Evolutionary conservation across 2,888 invertebrate species (phyloP).

Genomic region (Apantesis nais): DNA sequence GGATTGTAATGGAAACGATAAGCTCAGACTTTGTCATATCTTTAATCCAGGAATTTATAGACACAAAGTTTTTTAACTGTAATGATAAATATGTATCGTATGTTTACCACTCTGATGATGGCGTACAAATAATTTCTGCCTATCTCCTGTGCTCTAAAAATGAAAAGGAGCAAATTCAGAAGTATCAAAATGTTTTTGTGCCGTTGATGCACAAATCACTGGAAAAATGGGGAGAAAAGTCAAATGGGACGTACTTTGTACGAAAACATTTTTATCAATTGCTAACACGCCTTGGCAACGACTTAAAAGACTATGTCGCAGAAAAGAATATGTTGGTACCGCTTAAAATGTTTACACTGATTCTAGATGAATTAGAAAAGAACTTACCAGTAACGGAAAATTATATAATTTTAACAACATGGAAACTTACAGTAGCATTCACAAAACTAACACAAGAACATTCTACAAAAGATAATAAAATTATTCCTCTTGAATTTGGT

Average conservation of each 20-base stretch:
- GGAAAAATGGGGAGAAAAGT: conserved; percentile 50
- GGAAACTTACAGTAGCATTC: conserved; percentile 57
- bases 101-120: conserved; percentile 28
- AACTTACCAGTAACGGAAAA: conserved; percentile 56
- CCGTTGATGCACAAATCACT: conserved; percentile 58
- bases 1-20: conserved; percentile 58
- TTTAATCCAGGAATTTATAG: conserved; percentile 56
- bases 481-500: conserved; percentile 55
- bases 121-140: conserved; percentile 53
- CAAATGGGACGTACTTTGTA: conserved; percentile 37
- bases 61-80: conserved; percentile 48
- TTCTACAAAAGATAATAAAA: conserved; percentile 22
- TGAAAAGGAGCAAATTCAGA: conserved; percentile 56
- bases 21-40: conserved; percentile 55
- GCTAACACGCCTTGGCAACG: conserved; percentile 45
- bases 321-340: conserved; percentile 51
- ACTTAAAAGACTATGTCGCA: conserved; percentile 50
- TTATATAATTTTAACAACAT: conserved; percentile 60
- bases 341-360: conserved; percentile 50
- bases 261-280: conserved; percentile 48
- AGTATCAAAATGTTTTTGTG: conserved; percentile 55
- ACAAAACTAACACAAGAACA: conserved; percentile 50
- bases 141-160: conserved; percentile 57
- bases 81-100: conserved; percentile 12
- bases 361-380: conserved; percentile 49